A percentile compares a stretch with the other conserved stretches of the same genome.
These are phyloP conservation scores for Drosophila sechellia DNA, from an alignment of 1,140 invertebrate genomes.

Conservation along the genomic window DNA sequence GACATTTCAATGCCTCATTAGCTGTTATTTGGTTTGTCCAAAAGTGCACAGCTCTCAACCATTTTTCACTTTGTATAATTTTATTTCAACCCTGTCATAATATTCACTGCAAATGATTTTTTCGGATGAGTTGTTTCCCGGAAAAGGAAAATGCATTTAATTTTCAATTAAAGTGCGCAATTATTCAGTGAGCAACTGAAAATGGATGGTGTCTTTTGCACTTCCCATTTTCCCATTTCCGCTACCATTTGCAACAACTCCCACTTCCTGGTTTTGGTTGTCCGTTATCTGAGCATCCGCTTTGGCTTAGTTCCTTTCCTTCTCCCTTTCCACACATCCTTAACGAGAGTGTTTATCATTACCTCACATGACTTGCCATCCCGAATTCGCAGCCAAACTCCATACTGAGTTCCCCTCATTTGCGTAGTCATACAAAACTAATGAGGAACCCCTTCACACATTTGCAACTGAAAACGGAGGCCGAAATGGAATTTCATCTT, in stretches of 20 bases:
- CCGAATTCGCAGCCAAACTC: conserved; percentile 7
- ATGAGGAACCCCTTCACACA: conserved; percentile 38
- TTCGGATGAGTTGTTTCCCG: background rate
- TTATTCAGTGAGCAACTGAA: conserved; percentile 4
- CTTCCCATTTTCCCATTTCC: conserved; percentile 5
- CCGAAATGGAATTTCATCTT: background rate
- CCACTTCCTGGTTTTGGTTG: conserved; percentile 16
- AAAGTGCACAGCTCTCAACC: conserved; percentile 3
- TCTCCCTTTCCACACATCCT: background rate
- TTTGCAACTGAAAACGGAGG: conserved; percentile 33
- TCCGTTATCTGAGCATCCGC: conserved; percentile 42
- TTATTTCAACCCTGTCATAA: conserved; percentile 8
- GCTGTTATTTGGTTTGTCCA: conserved; percentile 2
- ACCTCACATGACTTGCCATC: conserved; percentile 56
- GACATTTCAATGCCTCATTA: conserved; percentile 33
- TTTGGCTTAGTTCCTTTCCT: conserved; percentile 39
- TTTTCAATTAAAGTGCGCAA: conserved; percentile 24
- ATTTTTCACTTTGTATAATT: background rate
- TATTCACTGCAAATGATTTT: conserved; percentile 8
- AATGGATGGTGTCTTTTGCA: conserved; percentile 5
- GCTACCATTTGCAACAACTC: background rate
- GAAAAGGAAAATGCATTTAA: conserved; percentile 1
- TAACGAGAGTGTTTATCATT: conserved; percentile 50
- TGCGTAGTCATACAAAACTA: conserved; percentile 55
- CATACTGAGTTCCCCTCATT: conserved; percentile 22